Base-by-base conservation (phyloP, 2,113 vertebrate genomes). In the Cavia aperea region DNA sequence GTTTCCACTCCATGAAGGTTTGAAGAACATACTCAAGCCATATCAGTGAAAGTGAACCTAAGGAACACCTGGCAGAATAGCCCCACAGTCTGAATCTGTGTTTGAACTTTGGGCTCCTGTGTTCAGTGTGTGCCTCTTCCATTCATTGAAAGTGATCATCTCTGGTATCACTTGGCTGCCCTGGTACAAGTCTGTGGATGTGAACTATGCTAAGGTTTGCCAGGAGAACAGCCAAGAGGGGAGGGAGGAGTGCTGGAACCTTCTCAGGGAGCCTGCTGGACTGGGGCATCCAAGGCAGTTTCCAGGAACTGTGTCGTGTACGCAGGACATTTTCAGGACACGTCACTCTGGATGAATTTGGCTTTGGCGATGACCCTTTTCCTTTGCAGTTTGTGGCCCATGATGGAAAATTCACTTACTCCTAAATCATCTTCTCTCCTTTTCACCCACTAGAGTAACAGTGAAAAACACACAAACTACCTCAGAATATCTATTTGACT, bases 101-200 rank as follows among this genome's bases (percentile, higher is more conserved):
- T 86, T 62, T 29, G 63, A 72, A 94, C 62, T 63, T 82, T 81
- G 68, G 51, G 0, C 13, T 2, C 14, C 2, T 89, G 68, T 58
- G 49, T 82, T 58, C 77, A n/a, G 65, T 85, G 54, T 4, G 10
- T 19, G 73, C 70, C 24, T 36, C 39, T 56, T 81, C 21, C 15
- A 15, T 70, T 91, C 70, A 56, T 81, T 87, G 36, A 65, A 73
- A 85, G 43, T 62, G 31, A 81, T 49, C 91, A 95, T 87, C 56
- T 66, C 16, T 18, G 43, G 68, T 49, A 49, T 60, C 31, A 7
- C 31, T 46, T 56, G 58, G 62, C 68, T 68, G 62, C 49, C 68
- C 63, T 33, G 19, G 39, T 36, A 66, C 54, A 60, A 72, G 62
- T 11, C 9, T 51, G 14, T 7, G 23, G 92, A 85, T 16, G 29